Evolutionary conservation across 2,113 vertebrate species (phyloP).

Genomic region (Centropus unirufus): DNA sequence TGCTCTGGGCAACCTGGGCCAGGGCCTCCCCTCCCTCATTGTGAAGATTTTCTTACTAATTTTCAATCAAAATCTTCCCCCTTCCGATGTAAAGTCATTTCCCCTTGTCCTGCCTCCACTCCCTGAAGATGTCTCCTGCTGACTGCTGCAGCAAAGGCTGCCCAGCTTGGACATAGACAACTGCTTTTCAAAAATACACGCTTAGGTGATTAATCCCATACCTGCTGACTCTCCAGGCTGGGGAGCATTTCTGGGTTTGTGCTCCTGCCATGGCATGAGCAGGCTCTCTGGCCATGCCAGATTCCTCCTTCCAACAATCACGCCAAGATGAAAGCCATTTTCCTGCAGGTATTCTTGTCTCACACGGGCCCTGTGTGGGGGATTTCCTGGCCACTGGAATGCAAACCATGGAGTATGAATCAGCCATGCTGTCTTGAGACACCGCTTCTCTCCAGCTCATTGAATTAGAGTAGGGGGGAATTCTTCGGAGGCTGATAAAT

Average conservation of each 20-base stretch:
- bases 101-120: neutral
- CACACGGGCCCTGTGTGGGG: accelerated
- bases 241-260: neutral
- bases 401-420: neutral
- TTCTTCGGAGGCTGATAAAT: neutral
- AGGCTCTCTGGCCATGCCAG: neutral
- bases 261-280: neutral
- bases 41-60: too few species aligned
- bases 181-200: neutral
- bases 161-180: neutral
- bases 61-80: too few species aligned
- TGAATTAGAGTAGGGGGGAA: neutral
- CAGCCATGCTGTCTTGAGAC: neutral
- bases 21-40: too few species aligned
- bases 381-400: neutral
- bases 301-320: neutral
- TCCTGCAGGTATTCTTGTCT: neutral
- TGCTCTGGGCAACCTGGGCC: too few species aligned
- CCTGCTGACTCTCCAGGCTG: neutral
- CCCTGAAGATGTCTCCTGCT: neutral
- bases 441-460: neutral
- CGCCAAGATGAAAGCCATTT: neutral
- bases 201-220: neutral
- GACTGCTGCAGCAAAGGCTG: neutral
- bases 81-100: too few species aligned